Evolutionary conservation across 2,113 vertebrate species (phyloP), one percentile per base, ranked within the genome.

Genomic region (Pipra filicauda): DNA sequence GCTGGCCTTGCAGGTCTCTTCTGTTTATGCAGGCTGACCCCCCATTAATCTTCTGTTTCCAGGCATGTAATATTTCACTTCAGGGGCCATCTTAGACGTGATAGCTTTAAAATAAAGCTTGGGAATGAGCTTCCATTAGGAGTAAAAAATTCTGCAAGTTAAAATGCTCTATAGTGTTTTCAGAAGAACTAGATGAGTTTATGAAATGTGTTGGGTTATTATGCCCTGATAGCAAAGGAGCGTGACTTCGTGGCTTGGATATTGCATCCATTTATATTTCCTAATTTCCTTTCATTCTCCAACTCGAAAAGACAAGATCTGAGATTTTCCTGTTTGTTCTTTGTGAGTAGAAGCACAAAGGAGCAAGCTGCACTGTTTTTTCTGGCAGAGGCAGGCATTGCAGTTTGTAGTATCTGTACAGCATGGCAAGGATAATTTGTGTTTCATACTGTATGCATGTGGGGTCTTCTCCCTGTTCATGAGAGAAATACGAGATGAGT

Each of bases 201-300:
- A 65, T 91, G 79, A 77, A 94, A 88, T 27, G 27, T 67, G 26
- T n/a, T 66, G 65, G 30, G 37, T 85, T 59, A 76, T 96, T 61
- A 37, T 37, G 37, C 28, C 41, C 49, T 30, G 48, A 59, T 84
- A 78, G 69, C 69, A 89, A 83, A 81, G 65, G 79, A 64, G 15
- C 37, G 12, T 41, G 69, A 33, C 69, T 81, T 71, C 15, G 51
- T 80, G 55, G 48, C 75, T 82, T 85, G 54, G 41, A 14, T 96
- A 81, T 85, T 87, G n/a, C 46, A 28, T 88, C 83, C 19, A 26
- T 82, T 93, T 37, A 18, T 72, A 82, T 73, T 91, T 95, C 81
- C 71, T 89, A 46, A 94, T 95, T 93, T 91, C 80, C 91, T 95
- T 89, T 92, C 11, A 3, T 54, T 85, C 57, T 22, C 41, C 77